Conservation (phyloP, 2,113 vertebrate genomes). For the Macrotis lagotis region DNA sequence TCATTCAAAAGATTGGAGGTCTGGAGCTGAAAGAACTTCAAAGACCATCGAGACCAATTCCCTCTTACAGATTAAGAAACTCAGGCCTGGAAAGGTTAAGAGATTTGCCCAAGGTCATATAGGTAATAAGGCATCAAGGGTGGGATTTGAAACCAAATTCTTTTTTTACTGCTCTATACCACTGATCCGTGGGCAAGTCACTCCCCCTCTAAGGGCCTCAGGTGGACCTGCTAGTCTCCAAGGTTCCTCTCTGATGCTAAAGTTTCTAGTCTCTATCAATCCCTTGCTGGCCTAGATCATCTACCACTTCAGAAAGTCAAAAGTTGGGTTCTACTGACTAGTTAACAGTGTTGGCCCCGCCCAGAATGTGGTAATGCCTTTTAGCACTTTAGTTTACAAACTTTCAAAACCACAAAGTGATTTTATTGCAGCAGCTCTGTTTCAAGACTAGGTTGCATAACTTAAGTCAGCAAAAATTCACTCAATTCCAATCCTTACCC, state of each 20-base stretch:
- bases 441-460: conserved; percentile 27
- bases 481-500: background rate
- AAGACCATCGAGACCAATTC: background rate
- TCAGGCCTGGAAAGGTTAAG: background rate
- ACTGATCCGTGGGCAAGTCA: background rate
- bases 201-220: background rate
- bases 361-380: background rate
- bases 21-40: background rate
- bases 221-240: background rate
- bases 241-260: background rate
- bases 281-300: background rate
- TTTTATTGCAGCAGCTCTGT: conserved; percentile 24
- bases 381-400: conserved; percentile 54
- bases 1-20: background rate
- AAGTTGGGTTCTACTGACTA: conserved; percentile 17
- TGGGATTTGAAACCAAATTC: background rate
- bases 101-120: background rate
- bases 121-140: background rate
- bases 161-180: background rate
- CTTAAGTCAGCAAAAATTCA: conserved; percentile 12
- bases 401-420: conserved; percentile 27
- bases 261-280: background rate
- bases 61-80: background rate
- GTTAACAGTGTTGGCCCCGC: background rate
- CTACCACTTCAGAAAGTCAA: conserved; percentile 4